These are phyloP conservation scores for Tenebrosternarchus preto DNA, from an alignment of 2,113 vertebrate species.

Conservation along the genomic window DNA sequence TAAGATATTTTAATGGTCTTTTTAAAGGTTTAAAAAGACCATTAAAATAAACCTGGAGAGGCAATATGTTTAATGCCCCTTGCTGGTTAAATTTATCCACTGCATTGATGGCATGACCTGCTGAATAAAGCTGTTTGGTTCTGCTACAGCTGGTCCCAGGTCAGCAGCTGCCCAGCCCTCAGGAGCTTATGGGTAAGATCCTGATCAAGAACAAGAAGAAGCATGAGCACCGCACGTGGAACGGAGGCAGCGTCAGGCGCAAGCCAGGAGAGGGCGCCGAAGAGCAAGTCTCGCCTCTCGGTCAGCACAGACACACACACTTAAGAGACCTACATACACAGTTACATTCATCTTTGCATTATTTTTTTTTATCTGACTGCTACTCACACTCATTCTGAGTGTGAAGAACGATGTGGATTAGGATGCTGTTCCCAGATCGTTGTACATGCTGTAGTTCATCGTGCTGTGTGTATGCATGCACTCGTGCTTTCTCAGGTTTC, in stretches of 20 bases:
- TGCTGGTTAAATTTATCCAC: too few relatives aligned
- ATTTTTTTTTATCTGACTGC: background rate
- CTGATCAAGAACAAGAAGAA: conserved; percentile 94
- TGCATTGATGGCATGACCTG: background rate
- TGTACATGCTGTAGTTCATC: too few relatives aligned
- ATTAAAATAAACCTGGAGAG: too few relatives aligned
- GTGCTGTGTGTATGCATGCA: background rate
- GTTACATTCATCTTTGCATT: background rate
- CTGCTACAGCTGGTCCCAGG: conserved; percentile 75
- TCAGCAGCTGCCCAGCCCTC: conserved; percentile 79
- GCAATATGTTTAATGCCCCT: too few relatives aligned
- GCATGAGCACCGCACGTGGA: conserved; percentile 69
- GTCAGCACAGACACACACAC: conserved; percentile 55
- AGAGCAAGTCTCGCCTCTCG: conserved; percentile 72
- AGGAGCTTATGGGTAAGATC: conserved; percentile 86
- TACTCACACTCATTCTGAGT: background rate
- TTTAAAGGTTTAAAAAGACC: background rate
- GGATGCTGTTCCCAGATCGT: too few relatives aligned
- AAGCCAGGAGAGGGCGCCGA: conserved; percentile 70
- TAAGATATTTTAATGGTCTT: too few relatives aligned
- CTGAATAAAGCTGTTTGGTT: conserved; percentile 3
- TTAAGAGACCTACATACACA: too few relatives aligned
- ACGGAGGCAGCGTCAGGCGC: conserved; percentile 75
- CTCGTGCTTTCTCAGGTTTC: background rate
- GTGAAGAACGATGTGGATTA: too few relatives aligned